Evolutionary conservation across 2,888 invertebrate species (phyloP).

Genomic region (Trachelus stipa): DNA sequence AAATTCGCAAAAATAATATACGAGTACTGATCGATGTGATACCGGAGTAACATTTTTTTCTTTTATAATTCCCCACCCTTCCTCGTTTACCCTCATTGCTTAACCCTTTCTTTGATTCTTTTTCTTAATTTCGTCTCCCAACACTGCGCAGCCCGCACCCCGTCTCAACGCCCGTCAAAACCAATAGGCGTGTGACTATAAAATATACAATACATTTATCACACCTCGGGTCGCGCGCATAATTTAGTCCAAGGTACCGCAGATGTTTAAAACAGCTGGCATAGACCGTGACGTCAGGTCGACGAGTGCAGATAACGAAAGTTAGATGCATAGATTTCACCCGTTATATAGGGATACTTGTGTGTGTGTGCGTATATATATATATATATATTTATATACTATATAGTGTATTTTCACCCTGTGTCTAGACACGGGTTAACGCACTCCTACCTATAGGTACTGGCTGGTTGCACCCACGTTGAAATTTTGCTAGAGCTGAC

Average conservation of each 20-base stretch:
- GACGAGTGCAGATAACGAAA: conserved; percentile 31
- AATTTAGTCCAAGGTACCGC: conserved; percentile 45
- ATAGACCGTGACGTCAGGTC: conserved; percentile 46
- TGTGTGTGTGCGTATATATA: not conserved
- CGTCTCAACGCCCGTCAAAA: not conserved
- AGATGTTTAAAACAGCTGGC: conserved; percentile 58
- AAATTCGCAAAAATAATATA: not conserved
- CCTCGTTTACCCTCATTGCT: not conserved
- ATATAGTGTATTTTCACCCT: not conserved
- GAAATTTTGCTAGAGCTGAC: not conserved
- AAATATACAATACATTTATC: conserved; percentile 39
- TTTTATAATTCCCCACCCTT: not conserved
- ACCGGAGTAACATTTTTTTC: not conserved
- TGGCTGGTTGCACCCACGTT: not conserved
- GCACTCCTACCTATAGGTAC: not conserved
- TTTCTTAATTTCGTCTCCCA: not conserved
- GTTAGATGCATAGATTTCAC: conserved; percentile 52
- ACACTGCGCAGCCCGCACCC: not conserved
- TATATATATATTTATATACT: conserved; percentile 10
- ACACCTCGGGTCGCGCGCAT: conserved; percentile 34
- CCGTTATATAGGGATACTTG: conserved; percentile 19
- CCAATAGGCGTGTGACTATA: conserved; percentile 13
- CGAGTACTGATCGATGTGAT: not conserved
- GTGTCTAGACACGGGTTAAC: not conserved
- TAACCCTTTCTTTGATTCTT: not conserved